Base-by-base conservation (phyloP, 2,113 vertebrate genomes). In the Oncorhynchus keta region DNA sequence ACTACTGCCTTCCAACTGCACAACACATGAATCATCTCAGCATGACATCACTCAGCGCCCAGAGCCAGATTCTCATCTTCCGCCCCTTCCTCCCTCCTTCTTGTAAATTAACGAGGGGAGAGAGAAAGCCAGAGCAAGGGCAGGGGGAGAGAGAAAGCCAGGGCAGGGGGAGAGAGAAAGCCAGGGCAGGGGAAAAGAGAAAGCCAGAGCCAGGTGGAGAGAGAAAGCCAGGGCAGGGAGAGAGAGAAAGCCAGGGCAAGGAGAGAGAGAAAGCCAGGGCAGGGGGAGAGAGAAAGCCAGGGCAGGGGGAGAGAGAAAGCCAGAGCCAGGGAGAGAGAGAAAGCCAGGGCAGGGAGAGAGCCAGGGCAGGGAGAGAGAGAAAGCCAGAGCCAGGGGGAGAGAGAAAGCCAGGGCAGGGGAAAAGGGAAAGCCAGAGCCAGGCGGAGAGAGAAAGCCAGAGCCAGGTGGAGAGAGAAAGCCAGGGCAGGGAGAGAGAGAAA, bases 1-100 rank as follows among this genome's bases (percentile, higher is more conserved):
- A 39, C 39, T 39, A 45, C 8, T 45, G 39, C 39, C 8, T 45
- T 1, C 39, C 39, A 45, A 45, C 39, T 45, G 35, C 35, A 35
- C 35, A 35, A 35, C 55, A 35, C 72, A 81, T 84, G 79, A 88
- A 85, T 90, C 84, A 84, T 76, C 35, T 65, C 81, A 24, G 81
- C 69, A 32, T 79, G 80, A 86, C 87, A 81, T 64, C 75, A 72
- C 78, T 86, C 80, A 61, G 2, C 13, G 82, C 87, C 79, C 20
- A 18, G 72, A 85, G 85, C 84, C 81, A 65, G 39, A 16, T 16
- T 22, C 16, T 16, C 59, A 9, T 3, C 59, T 5, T 62, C 59
- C 59, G 8, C 9, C 18, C 55, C 14, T 14, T 9, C 59, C n/a
- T 62, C 77, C 76, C 71, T 79, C 78, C 78, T 79, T 81, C 85